Evolutionary conservation across 2,113 vertebrate species (phyloP).

Genomic region (Struthio camelus): DNA sequence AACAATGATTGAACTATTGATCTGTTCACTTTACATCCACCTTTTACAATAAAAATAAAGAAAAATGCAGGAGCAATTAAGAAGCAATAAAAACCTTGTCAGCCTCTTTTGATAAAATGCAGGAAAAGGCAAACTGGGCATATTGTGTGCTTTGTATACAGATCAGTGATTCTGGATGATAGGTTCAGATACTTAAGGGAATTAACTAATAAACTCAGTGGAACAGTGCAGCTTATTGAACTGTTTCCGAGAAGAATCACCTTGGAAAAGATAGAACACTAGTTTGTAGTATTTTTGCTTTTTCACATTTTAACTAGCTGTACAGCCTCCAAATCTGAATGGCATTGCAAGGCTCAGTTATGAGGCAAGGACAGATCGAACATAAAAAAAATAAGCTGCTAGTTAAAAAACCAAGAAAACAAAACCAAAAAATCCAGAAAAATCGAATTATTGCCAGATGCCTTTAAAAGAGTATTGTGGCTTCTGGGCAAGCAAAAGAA

Average conservation of each 20-base stretch:
- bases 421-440: not conserved
- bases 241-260: not conserved
- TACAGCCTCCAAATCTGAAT: not conserved
- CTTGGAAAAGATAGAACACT: not conserved
- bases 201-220: not conserved
- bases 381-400: not conserved
- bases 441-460: not conserved
- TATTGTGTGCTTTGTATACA: not conserved
- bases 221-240: not conserved
- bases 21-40: not conserved
- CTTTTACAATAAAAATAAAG: not conserved
- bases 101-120: not conserved
- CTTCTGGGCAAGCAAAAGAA: not conserved
- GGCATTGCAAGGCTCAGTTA: not conserved
- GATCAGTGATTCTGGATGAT: not conserved
- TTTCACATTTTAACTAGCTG: not conserved
- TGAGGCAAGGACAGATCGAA: not conserved
- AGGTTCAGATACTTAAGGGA: not conserved
- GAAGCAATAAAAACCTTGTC: not conserved
- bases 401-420: too few relatives aligned
- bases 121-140: not conserved
- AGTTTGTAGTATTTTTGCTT: not conserved
- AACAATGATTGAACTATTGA: not conserved
- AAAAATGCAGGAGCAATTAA: not conserved
- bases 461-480: not conserved